Base-by-base conservation (phyloP, 2,888 invertebrate genomes). In the Xestia ashworthii region DNA sequence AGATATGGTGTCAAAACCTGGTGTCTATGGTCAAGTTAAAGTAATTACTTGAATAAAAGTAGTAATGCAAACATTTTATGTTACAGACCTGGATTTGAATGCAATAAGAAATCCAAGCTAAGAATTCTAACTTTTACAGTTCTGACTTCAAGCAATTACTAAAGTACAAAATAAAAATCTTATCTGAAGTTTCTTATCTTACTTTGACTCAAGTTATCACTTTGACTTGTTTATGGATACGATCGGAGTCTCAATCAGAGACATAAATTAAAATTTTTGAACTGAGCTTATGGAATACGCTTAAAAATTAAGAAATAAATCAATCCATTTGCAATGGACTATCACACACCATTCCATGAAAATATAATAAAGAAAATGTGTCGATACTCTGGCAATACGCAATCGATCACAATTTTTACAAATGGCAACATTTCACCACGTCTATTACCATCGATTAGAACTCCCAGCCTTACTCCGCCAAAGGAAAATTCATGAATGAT, bases 401-500 rank as follows among this genome's bases (percentile, higher is more conserved):
- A 72, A 78, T 75, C 62, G 19, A 70, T 73, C 48, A 68, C 66
- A 22, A 78, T 81, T 76, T 74, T 74, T 65, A 60, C 64, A 74
- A 77, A 75, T 75, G 72, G 78, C 67, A 76, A 78, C 82, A 82
- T 84, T 84, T 84, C 73, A 66, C 64, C 55, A 71, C 50, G 25
- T 72, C 71, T 70, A 76, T 72, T 82, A 74, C 50, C 74, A 80
- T 78, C 70, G 66, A 67, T 84, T 82, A 73, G 76, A 75, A 73
- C 72, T 74, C 76, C 60, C 66, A 70, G 58, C 70, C 16, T 69
- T 53, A 62, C 62, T 78, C 71, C 80, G 73, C 62, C 80, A 71
- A 82, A 83, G 85, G 85, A 41, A 74, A 80, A 80, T 77, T 76
- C 82, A 85, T 85, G 85, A 85, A 85, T 85, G 81, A 85, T 85